phyloP scores from a whole-genome alignment of 2,797 vertebrate species.

The Pipistrellus pygmaeus region DNA sequence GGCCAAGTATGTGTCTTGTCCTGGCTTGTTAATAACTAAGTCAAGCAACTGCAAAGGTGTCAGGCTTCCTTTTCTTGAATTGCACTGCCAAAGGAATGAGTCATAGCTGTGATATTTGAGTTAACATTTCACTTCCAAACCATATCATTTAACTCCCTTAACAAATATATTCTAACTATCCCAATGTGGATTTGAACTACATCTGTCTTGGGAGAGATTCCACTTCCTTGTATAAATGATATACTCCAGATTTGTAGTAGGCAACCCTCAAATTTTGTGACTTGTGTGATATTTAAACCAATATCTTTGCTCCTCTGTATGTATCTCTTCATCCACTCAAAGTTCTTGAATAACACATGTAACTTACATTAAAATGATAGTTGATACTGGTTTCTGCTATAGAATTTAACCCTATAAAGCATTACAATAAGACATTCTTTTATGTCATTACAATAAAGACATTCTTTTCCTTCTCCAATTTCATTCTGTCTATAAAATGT shows the following conservation, averaged over 20 bases:
- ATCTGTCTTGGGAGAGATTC: not conserved
- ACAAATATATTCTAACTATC: not conserved
- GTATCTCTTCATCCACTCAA: not conserved
- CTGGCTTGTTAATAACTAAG: not conserved
- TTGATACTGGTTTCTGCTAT: not conserved
- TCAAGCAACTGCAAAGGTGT: not conserved
- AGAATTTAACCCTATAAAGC: not conserved
- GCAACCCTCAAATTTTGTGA: not conserved
- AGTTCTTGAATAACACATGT: not conserved
- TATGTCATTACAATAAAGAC: no score
- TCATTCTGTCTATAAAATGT: not conserved
- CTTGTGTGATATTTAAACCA: not conserved
- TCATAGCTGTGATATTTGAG: not conserved
- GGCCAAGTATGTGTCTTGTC: not conserved
- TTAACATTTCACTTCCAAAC: not conserved
- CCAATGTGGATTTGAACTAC: not conserved
- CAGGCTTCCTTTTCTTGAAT: not conserved
- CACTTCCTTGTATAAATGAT: not conserved
- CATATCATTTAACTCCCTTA: not conserved
- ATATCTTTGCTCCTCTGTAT: not conserved
- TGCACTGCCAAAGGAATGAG: not conserved
- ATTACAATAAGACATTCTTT: not conserved
- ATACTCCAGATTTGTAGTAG: not conserved
- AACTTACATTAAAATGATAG: not conserved
- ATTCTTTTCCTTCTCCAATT: not conserved